Evolutionary conservation across 2,113 vertebrate genomes (phyloP), one percentile per base, ranked within the genome.

Genomic region (Chloropsis cyanopogon): DNA sequence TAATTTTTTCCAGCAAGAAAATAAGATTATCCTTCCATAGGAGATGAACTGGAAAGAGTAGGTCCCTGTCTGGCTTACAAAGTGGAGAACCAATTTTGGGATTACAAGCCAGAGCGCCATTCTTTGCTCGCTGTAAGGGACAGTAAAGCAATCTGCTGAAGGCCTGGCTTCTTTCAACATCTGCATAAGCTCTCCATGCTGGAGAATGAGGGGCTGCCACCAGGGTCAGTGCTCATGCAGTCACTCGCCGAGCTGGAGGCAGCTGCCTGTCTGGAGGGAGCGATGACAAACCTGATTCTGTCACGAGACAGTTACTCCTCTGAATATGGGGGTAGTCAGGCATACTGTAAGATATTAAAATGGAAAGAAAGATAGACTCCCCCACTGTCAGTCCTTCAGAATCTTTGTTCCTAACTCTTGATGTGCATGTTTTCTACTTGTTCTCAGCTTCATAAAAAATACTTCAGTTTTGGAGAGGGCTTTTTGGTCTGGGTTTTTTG

Each of bases 221-320:
- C 9, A 68, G 82, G 94, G 88, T 86, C 91, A 82, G 65, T 72
- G 64, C 69, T 93, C 12, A 6, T 25, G 66, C n/a, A 41, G 21
- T 52, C 92, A 18, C 50, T 66, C 6, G 1, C 37, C 1, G 56
- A n/a, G 57, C 64, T 84, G 28, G 41, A 90, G 80, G 37, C 76
- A 93, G 76, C 85, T 94, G 91, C 39, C 72, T 84, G 86, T 17
- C 84, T 96, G 92, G 85, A 69, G 84, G 77, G 80, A 92, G 69
- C 5, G 72, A 91, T 95, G 94, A 95, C 92, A 91, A 95, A 91
- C 64, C 72, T 54, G 42, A 4, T 31, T 84, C 89, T 95, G 94
- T 95, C 91, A 94, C 75, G 53, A 95, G 95, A 82, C 47, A 50
- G 65, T 95, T 75, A 75, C 22, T 77, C 49, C 64, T 59, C 63